Conservation (phyloP, 2,888 invertebrate species). For the Drosophila formosana region DNA sequence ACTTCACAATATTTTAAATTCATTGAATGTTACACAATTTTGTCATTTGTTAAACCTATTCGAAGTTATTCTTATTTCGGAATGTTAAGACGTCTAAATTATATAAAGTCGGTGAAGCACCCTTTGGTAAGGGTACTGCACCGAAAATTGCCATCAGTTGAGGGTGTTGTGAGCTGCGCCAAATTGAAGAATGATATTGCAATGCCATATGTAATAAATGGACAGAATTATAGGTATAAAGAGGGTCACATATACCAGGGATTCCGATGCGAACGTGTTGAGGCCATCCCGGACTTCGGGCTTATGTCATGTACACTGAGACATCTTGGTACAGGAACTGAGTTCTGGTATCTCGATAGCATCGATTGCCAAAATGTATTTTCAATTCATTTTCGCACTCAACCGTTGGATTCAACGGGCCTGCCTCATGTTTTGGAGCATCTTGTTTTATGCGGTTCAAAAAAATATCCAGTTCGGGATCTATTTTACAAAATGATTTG, state of each 20-base stretch:
- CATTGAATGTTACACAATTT: no score
- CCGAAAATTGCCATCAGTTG: not conserved
- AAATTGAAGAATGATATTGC: not conserved
- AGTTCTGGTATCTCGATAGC: slow-evolving; percentile 94
- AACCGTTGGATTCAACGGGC: slow-evolving; percentile 94
- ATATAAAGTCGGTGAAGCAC: not conserved
- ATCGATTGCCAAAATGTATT: slow-evolving; percentile 97
- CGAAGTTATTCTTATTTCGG: no score
- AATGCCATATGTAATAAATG: slow-evolving; percentile 48
- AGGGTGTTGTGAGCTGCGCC: not conserved
- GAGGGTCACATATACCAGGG: slow-evolving; percentile 87
- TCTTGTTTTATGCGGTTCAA: slow-evolving; percentile 95
- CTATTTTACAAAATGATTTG: slow-evolving; percentile 98
- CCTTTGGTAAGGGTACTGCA: not conserved
- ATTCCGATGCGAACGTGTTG: slow-evolving; percentile 89
- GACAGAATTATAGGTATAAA: slow-evolving; percentile 69
- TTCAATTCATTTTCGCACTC: slow-evolving; percentile 95
- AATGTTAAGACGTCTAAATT: slow-evolving; percentile 18
- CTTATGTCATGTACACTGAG: slow-evolving; percentile 91
- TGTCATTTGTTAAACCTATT: no score
- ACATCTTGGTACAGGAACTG: slow-evolving; percentile 92
- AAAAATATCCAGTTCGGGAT: slow-evolving; percentile 95
- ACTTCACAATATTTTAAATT: no score
- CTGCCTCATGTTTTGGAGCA: slow-evolving; percentile 97
- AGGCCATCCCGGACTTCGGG: slow-evolving; percentile 91